Conservation (phyloP, 2,113 vertebrate species). For the Pungitius pungitius region DNA sequence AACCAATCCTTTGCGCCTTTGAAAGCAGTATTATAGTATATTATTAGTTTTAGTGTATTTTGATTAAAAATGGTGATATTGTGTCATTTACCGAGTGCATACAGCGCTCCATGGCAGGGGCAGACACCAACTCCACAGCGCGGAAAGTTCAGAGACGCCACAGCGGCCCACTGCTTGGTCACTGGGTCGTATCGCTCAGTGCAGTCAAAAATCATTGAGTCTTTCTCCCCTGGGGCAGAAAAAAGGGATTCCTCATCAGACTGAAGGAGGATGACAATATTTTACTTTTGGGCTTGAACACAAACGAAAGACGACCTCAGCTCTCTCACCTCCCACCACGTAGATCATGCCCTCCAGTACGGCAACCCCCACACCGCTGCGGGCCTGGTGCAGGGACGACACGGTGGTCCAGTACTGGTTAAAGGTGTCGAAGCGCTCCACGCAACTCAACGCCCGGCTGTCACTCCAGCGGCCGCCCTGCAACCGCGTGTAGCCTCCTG, state of each 20-base stretch:
- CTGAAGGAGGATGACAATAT: neutral
- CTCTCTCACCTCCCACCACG: conserved; percentile 91
- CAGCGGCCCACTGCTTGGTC: conserved; percentile 94
- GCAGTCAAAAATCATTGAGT: conserved; percentile 98
- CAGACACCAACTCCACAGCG: conserved; percentile 94
- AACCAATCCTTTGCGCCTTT: neutral
- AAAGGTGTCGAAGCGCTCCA: conserved; percentile 97
- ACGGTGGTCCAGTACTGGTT: conserved; percentile 98
- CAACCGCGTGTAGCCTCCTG: conserved; percentile 95
- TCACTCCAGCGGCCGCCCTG: conserved; percentile 97
- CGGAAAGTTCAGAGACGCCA: conserved; percentile 93
- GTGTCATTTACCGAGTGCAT: conserved; percentile 88
- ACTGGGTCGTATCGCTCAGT: conserved; percentile 96
- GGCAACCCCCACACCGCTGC: conserved; percentile 91
- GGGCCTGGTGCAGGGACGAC: conserved; percentile 95
- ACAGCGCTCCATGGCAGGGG: conserved; percentile 92
- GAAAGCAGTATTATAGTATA: neutral
- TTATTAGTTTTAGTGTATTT: too few relatives aligned
- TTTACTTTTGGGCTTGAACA: neutral
- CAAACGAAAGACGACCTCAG: neutral
- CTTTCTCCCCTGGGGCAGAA: conserved; percentile 87
- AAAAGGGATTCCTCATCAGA: neutral
- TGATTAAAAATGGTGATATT: neutral
- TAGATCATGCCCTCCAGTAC: conserved; percentile 96
- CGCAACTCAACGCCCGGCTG: conserved; percentile 93